Evolutionary conservation across 2,797 vertebrate genomes (phyloP).

Genomic region (Typhlichthys subterraneus): DNA sequence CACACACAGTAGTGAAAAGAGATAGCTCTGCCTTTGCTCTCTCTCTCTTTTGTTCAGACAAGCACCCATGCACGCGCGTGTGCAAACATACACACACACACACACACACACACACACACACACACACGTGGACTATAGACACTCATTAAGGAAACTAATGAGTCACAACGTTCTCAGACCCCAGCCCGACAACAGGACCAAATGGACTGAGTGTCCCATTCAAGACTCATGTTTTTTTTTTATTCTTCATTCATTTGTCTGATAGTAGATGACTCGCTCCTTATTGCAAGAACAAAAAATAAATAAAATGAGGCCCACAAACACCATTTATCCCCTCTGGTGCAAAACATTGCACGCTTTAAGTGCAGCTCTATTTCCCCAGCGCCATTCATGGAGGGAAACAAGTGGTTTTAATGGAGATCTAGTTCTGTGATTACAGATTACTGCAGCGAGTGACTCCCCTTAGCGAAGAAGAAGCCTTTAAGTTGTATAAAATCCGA

Average conservation of each 20-base stretch:
- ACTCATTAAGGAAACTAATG: slow-evolving; percentile 46
- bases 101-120: background rate
- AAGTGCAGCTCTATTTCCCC: slow-evolving; percentile 60
- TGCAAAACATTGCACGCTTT: slow-evolving; percentile 56
- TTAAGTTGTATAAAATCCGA: slow-evolving; percentile 53
- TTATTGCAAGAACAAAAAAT: slow-evolving; percentile 19
- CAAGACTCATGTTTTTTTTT: slow-evolving; percentile 20
- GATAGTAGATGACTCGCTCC: slow-evolving; percentile 9
- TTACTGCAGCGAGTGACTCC: slow-evolving; percentile 58
- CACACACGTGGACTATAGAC: background rate
- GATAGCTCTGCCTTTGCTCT: too few species aligned
- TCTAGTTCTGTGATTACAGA: slow-evolving; percentile 65
- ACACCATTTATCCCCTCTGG: slow-evolving; percentile 22
- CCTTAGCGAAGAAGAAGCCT: slow-evolving; percentile 29
- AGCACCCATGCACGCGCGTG: background rate
- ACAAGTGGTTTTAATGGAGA: slow-evolving; percentile 67
- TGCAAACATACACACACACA: slow-evolving; percentile 6
- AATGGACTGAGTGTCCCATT: slow-evolving; percentile 35
- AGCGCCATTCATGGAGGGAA: slow-evolving; percentile 55
- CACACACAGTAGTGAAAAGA: background rate
- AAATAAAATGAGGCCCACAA: slow-evolving; percentile 3
- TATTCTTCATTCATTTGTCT: slow-evolving; percentile 2
- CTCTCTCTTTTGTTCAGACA: background rate
- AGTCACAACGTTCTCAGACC: slow-evolving; percentile 39
- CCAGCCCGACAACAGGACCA: slow-evolving; percentile 27